Base-by-base conservation (phyloP, 37 sponge, comb jelly and placozoan species). In the Halichondria panicea region DNA sequence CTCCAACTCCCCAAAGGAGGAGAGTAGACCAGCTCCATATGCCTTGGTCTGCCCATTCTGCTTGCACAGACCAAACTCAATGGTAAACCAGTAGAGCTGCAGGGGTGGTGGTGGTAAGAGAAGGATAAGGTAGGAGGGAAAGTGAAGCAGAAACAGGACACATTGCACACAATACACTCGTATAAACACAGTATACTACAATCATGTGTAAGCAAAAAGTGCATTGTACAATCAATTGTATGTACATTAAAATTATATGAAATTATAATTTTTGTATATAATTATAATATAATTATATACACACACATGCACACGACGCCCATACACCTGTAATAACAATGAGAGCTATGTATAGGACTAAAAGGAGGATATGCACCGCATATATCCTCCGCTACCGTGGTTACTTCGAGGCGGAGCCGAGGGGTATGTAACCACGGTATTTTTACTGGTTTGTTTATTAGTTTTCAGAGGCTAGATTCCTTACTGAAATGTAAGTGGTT, bases 361-460 rank as follows among this genome's bases (percentile, higher is more conserved):
- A 48, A 48, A 48, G 11, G 15, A 48, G 13, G 11, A 48, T 7
- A 80, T 88, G 74, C 41, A 92, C 93, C 43, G 99, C n/a, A n/a
- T n/a, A n/a, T n/a, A n/a, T 87, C n/a, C 95, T 91, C 44, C 94
- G 81, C 72, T 94, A 76, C 79, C 92, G 63, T 4, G 95, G 53
- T 46, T 85, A 92, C n/a, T 97, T 93, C 46, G 94, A 95, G 30
- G 99, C 88, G 13, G 95, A 93, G 18, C 99, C 99, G 1, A 97
- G 87, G 19, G 91, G 84, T 27, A 93, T 93, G 28, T 92, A 70
- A 48, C 98, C 98, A 50, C 94, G 87, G 63, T 97, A 94, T 88
- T 95, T 72, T 34, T 95, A 97, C n/a, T n/a, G n/a, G n/a, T n/a
- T n/a, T n/a, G n/a, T n/a, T n/a, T n/a, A n/a, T n/a, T n/a, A n/a